These are phyloP conservation scores for Agelaius phoeniceus DNA, from an alignment of 2,113 vertebrate genomes.

Conservation along the genomic window DNA sequence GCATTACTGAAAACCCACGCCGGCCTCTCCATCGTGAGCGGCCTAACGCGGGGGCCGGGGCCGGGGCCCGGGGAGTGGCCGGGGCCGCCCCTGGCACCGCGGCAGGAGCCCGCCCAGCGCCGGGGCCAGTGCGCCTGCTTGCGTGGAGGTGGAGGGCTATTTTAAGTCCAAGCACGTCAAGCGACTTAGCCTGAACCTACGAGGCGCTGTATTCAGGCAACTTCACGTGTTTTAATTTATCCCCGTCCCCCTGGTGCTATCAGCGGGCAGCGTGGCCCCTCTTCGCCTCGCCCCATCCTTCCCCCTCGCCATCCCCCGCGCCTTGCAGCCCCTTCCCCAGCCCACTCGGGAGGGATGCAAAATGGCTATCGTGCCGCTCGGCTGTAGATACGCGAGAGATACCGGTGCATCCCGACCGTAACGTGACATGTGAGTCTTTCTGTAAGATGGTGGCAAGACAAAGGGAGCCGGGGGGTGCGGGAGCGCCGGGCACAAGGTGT, in stretches of 20 bases:
- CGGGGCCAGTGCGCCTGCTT: conserved; percentile 23
- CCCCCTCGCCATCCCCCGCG: background rate
- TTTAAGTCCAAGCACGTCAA: conserved; percentile 62
- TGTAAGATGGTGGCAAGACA: conserved; percentile 77
- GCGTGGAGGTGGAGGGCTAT: conserved; percentile 60
- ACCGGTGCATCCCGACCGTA: conserved; percentile 49
- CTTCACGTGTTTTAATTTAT: conserved; percentile 21
- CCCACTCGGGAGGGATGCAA: conserved; percentile 70
- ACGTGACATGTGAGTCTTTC: conserved; percentile 72
- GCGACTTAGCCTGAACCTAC: conserved; percentile 12
- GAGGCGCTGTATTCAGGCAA: conserved; percentile 8
- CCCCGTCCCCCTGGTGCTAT: background rate
- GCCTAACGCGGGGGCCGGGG: conserved; percentile 62
- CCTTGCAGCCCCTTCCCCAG: conserved; percentile 55
- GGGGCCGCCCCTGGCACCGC: conserved; percentile 32
- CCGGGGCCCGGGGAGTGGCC: background rate
- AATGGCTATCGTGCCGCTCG: conserved; percentile 72
- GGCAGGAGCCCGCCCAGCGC: conserved; percentile 6
- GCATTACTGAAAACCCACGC: conserved; percentile 18
- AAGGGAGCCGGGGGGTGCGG: conserved; percentile 66
- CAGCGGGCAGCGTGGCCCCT: background rate
- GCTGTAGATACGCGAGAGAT: conserved; percentile 60
- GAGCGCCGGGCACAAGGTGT: conserved; percentile 25
- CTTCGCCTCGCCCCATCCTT: background rate
- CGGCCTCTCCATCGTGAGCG: conserved; percentile 33